Evolutionary conservation across 2,888 invertebrate species (phyloP).

Genomic region (Drosophila ezoana): DNA sequence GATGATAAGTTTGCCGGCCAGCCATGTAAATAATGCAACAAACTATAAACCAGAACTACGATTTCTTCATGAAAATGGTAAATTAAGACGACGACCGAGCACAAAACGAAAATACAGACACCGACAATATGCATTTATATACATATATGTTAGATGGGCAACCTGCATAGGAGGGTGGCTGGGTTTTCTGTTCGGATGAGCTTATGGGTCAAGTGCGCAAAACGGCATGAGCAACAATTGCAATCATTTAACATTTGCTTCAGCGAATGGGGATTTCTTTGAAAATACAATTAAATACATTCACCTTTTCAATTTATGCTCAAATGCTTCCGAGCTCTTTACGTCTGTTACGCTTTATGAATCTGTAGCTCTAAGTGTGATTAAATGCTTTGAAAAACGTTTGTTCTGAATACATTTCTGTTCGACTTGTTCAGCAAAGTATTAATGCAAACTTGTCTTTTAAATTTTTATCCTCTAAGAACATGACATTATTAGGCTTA

Average conservation of each 20-base stretch:
- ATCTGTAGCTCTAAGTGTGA: neutral
- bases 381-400: too few relatives aligned
- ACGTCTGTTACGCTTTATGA: neutral
- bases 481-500: too few relatives aligned
- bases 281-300: neutral
- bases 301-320: neutral
- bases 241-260: slow-evolving; percentile 62
- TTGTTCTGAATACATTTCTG: too few relatives aligned
- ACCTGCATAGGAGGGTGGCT: neutral
- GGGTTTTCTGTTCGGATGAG: neutral
- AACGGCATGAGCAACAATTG: slow-evolving; percentile 46
- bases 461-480: too few relatives aligned
- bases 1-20: slow-evolving; percentile 59
- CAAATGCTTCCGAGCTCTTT: neutral
- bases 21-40: slow-evolving; percentile 54
- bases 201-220: slow-evolving; percentile 19
- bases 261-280: slow-evolving; percentile 11
- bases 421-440: too few relatives aligned
- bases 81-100: slow-evolving; percentile 35
- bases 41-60: slow-evolving; percentile 13
- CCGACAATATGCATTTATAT: neutral
- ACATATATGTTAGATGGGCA: neutral
- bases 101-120: neutral
- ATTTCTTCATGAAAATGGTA: slow-evolving; percentile 45
- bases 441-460: too few relatives aligned